These are phyloP conservation scores for Clarias magur DNA, from an alignment of 2,113 vertebrate species.

Conservation along the genomic window DNA sequence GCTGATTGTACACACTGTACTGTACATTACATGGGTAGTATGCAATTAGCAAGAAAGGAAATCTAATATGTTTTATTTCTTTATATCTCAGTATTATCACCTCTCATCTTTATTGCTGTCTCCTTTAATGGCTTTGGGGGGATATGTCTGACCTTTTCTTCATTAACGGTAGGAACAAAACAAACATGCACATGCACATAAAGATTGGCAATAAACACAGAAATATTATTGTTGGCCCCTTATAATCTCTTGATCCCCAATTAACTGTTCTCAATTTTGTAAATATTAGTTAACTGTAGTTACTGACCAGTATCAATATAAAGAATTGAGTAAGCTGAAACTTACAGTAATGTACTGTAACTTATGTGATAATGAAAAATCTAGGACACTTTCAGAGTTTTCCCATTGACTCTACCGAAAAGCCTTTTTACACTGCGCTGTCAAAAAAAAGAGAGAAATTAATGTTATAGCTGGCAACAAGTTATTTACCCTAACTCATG, in stretches of 20 bases:
- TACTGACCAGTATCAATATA: not conserved
- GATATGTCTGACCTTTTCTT: constrained; percentile 89
- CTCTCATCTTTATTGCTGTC: constrained; percentile 83
- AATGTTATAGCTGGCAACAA: too few relatives aligned
- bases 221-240: not conserved
- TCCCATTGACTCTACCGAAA: not conserved
- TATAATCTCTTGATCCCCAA: not conserved
- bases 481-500: too few relatives aligned
- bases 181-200: constrained; percentile 18
- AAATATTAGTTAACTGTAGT: not conserved
- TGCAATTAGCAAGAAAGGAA: not conserved
- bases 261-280: not conserved
- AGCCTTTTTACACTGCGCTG: too few relatives aligned
- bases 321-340: not conserved
- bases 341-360: too few relatives aligned
- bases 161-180: constrained; percentile 78
- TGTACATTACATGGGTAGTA: not conserved
- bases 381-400: not conserved
- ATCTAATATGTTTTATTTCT: constrained; percentile 26
- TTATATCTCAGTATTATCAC: constrained; percentile 75
- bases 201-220: not conserved
- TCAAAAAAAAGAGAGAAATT: too few relatives aligned
- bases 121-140: constrained; percentile 88
- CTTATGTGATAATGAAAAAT: not conserved
- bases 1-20: not conserved